phyloP scores from a whole-genome alignment of 2,888 invertebrate species.

The Hetaerina titia region DNA sequence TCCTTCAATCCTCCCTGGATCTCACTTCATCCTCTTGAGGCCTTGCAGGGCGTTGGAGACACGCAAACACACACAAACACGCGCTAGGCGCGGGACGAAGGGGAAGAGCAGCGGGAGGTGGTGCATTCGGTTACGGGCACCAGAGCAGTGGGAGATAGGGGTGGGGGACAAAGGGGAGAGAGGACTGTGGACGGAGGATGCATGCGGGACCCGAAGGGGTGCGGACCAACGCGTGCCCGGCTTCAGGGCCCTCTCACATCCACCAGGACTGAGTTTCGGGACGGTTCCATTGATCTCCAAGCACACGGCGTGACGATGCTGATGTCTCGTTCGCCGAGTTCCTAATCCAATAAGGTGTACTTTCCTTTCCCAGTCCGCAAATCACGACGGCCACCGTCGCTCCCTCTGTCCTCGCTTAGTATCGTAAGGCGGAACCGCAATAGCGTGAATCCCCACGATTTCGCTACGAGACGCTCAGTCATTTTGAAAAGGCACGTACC shows the following conservation, averaged over 20 bases:
- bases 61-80: background rate
- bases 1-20: background rate
- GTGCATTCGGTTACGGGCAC: background rate
- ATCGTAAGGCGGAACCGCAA: too few relatives aligned
- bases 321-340: background rate
- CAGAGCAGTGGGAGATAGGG: background rate
- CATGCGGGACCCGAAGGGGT: background rate
- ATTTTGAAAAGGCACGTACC: too few relatives aligned
- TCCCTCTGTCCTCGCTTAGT: too few relatives aligned
- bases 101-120: background rate
- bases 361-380: background rate
- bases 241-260: slow-evolving; percentile 14
- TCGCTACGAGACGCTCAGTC: too few relatives aligned
- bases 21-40: slow-evolving; percentile 42
- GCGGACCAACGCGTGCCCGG: slow-evolving; percentile 40
- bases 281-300: background rate
- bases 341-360: background rate
- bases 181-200: background rate
- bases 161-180: background rate
- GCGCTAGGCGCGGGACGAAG: background rate
- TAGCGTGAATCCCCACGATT: too few relatives aligned
- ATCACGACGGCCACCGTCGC: too few relatives aligned
- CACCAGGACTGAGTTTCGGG: background rate
- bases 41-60: background rate
- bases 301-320: background rate